Evolutionary conservation across 2,113 vertebrate genomes (phyloP), one percentile per base, ranked within the genome.

Genomic region (Propithecus coquereli): DNA sequence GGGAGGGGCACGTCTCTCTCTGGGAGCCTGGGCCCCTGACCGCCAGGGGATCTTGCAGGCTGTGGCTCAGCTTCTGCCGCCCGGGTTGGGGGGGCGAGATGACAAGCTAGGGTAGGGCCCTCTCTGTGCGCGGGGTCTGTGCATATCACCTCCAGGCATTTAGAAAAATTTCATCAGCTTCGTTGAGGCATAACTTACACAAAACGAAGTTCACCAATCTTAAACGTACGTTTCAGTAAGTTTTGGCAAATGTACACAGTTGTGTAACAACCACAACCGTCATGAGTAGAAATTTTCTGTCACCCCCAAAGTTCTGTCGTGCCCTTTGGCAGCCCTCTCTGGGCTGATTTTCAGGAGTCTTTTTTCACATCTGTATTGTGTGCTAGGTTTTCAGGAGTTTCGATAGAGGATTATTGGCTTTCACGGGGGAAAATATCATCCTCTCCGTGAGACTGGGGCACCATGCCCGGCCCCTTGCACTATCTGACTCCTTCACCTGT

Each of bases 31-130:
- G 61, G n/a, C 3, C 20, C 1, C 57, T 77, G 10, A 9, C 9
- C 20, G 13, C 27, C n/a, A 50, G 47, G 73, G 66, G 66, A 27
- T 66, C 90, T 37, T 70, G 9, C 22, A 25, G 73, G 47, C 80
- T 43, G 16, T 57, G 63, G 45, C 50, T 80, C 3, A 1, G 61
- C 43, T 50, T 68, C 70, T 25, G 27, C 32, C 5, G 37, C 63
- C 50, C 0, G 1, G 27, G 27, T 5, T 17, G 17, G 16, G 52
- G 16, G 52, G 52, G 17, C 16, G 5, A 3, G 8, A 66, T 22
- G 20, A 40, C 8, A 37, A n/a, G 70, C 3, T 34, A 5, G 54
- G 43, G 18, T 17, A 4, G 59, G 63, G 40, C 27, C 57, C 74
- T 70, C 34, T 20, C 20, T 40, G 17, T 73, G 40, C 34, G 74